Conservation (phyloP, 2,797 vertebrate genomes). For the Nannoperca australis region DNA sequence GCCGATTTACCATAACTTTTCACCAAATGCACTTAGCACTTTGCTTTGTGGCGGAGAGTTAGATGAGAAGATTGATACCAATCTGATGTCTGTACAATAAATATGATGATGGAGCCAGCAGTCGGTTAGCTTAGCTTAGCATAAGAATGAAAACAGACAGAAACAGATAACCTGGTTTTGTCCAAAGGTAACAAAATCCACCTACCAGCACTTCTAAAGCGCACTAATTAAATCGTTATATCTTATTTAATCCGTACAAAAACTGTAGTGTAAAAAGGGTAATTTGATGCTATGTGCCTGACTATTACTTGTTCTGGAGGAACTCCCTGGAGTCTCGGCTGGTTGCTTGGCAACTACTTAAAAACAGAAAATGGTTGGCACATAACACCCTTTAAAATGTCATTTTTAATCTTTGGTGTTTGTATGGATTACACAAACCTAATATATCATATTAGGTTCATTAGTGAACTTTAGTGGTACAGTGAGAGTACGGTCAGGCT, state of each 20-base stretch:
- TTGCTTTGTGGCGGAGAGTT: neutral
- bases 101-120: neutral
- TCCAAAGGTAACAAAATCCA: neutral
- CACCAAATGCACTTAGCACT: neutral
- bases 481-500: neutral
- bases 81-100: too few relatives aligned
- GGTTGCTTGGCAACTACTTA: neutral
- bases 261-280: neutral
- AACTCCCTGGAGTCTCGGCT: neutral
- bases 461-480: neutral
- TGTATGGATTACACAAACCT: neutral
- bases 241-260: neutral
- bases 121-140: neutral
- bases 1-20: neutral
- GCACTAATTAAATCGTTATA: neutral
- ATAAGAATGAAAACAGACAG: neutral
- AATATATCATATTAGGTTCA: neutral
- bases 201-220: neutral
- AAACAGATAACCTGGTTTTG: neutral
- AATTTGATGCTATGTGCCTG: neutral
- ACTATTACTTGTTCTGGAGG: neutral
- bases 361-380: neutral
- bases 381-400: neutral
- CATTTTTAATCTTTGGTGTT: neutral
- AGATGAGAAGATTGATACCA: neutral